Conservation (phyloP, 2,888 invertebrate genomes). For the Steinernema hermaphroditum region DNA sequence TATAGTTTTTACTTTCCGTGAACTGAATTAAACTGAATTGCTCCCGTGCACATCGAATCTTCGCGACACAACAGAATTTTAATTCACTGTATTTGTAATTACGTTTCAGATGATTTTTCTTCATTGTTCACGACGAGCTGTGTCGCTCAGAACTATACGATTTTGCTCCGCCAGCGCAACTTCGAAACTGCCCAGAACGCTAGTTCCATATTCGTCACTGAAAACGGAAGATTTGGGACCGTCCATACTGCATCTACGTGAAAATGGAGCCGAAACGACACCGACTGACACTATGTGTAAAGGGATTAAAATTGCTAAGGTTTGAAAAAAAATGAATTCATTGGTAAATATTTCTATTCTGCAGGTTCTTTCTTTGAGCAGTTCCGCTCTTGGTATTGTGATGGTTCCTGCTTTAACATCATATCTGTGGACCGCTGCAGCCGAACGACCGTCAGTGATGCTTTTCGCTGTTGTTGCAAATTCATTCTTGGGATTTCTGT, state of each 20-base stretch:
- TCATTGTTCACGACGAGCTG: neutral
- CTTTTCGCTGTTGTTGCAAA: constrained; percentile 55
- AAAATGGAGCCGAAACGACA: constrained; percentile 36
- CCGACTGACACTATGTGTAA: constrained; percentile 47
- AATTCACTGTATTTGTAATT: no score
- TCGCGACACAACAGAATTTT: no score
- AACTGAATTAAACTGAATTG: no score
- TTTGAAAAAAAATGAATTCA: constrained; percentile 35
- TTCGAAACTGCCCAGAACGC: neutral
- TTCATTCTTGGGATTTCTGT: constrained; percentile 56
- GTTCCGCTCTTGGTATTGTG: constrained; percentile 56
- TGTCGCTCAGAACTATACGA: neutral
- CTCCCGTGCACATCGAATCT: no score
- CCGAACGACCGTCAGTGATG: constrained; percentile 57
- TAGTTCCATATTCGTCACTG: constrained; percentile 51
- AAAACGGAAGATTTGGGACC: constrained; percentile 55
- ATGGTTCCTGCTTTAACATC: constrained; percentile 62
- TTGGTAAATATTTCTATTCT: constrained; percentile 23
- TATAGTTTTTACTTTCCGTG: no score
- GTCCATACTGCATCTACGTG: constrained; percentile 55
- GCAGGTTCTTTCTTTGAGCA: constrained; percentile 58
- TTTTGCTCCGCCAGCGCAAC: neutral
- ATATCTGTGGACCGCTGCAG: constrained; percentile 57
- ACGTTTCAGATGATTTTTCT: constrained; percentile 14
- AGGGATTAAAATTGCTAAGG: constrained; percentile 58